phyloP scores from a whole-genome alignment of 2,797 vertebrate genomes.

The Chiroxiphia lanceolata region DNA sequence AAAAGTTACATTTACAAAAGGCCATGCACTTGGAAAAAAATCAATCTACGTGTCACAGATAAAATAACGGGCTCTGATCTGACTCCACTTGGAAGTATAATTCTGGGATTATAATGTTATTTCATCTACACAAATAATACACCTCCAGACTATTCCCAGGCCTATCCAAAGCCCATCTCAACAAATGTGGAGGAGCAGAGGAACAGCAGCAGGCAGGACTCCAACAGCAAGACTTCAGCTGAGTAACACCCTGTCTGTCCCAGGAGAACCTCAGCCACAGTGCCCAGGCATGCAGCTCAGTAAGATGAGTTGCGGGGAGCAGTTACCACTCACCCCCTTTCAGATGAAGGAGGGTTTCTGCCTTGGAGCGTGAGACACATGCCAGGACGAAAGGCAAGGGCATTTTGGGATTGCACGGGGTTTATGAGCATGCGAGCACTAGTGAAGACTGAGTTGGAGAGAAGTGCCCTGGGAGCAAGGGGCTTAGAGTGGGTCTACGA shows the following conservation, averaged over 20 bases:
- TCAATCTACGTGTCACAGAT: not conserved
- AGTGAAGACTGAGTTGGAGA: not conserved
- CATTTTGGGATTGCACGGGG: not conserved
- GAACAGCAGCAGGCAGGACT: not conserved
- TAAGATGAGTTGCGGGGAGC: not conserved
- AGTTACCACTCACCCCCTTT: not conserved
- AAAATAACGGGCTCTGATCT: not conserved
- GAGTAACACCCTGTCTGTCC: not conserved
- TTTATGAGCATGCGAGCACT: fast-evolving
- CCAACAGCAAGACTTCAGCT: not conserved
- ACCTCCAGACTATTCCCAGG: not conserved
- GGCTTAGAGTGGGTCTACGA: fast-evolving
- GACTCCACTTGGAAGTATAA: not conserved
- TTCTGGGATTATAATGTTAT: not conserved
- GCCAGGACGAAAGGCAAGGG: not conserved
- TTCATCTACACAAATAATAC: not conserved
- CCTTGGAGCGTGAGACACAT: fast-evolving
- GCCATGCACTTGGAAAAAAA: not conserved
- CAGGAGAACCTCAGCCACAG: not conserved
- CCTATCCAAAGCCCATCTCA: not conserved
- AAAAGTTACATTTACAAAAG: not conserved
- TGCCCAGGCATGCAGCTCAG: fast-evolving
- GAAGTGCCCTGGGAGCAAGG: not conserved
- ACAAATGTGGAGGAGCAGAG: not conserved
- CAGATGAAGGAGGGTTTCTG: not conserved